Evolutionary conservation across 2,113 vertebrate genomes (phyloP).

Genomic region (Aleadryas rufinucha): DNA sequence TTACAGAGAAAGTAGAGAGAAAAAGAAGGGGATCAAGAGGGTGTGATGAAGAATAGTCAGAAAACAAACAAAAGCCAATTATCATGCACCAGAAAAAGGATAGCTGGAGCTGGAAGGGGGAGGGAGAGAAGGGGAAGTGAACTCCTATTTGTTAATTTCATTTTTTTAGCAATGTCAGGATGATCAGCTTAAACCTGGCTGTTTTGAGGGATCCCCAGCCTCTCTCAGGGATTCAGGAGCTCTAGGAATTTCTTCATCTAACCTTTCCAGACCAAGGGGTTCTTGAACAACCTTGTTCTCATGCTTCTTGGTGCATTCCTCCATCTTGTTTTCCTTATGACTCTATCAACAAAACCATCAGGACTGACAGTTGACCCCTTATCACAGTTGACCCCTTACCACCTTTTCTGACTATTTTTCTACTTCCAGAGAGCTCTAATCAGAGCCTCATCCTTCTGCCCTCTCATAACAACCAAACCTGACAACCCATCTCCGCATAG

Average conservation of each 20-base stretch:
- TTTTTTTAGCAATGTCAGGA: not conserved
- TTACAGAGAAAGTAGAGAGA: not conserved
- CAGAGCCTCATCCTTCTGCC: not conserved
- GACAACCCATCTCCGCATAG: not conserved
- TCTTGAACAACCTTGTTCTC: not conserved
- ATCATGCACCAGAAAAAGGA: not conserved
- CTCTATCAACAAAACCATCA: not conserved
- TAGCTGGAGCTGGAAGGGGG: not conserved
- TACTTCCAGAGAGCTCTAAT: not conserved
- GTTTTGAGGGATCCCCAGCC: not conserved
- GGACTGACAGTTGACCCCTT: not conserved
- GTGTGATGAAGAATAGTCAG: not conserved
- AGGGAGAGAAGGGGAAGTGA: not conserved
- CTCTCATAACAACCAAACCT: not conserved
- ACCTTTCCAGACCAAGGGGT: not conserved
- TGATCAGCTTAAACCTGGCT: not conserved
- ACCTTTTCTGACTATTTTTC: not conserved
- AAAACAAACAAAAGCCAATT: not conserved
- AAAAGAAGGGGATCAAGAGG: not conserved
- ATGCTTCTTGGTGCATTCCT: not conserved
- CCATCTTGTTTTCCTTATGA: not conserved
- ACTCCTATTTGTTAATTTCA: not conserved
- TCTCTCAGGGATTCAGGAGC: not conserved
- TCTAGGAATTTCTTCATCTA: not conserved
- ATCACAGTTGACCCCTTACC: not conserved